Evolutionary conservation across 2,113 vertebrate species (phyloP).

Genomic region (chimpanzee (Pan troglodytes)): NHGRI_mPanTro3-v2.1_pri NC_072403.2:69059001-69059500

Average conservation of each 20-base stretch:
- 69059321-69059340: conserved; percentile 45
- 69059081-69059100: background rate
- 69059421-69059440: conserved; percentile 48
- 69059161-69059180: background rate
- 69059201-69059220: background rate
- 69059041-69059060: background rate
- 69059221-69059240: background rate
- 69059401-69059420: conserved; percentile 63
- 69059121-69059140: background rate
- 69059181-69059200: background rate
- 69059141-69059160: background rate
- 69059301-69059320: conserved; percentile 34
- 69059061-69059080: background rate
- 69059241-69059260: background rate
- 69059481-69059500: conserved; percentile 48
- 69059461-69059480: conserved; percentile 40
- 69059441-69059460: conserved; percentile 19
- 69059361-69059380: conserved; percentile 55
- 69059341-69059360: background rate
- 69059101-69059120: background rate
- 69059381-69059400: conserved; percentile 45
- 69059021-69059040: background rate
- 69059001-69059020: background rate
- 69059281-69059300: conserved; percentile 38
- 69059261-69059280: conserved; percentile 24